Conservation (phyloP, 2,888 invertebrate genomes). For the Rhodophaea formosa region DNA sequence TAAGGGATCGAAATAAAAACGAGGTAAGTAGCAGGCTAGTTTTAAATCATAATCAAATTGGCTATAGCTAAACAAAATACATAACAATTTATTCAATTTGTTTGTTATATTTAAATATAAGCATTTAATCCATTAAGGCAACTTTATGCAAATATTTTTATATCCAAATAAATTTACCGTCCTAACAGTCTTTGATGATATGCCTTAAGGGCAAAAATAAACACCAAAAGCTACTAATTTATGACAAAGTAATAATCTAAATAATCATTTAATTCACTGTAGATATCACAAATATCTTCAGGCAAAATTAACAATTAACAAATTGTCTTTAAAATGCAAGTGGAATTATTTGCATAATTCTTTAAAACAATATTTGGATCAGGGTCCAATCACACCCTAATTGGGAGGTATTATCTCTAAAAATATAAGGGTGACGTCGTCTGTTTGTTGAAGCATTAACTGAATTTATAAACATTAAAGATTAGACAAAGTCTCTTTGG, state of each 20-base stretch:
- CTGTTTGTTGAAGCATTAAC: neutral
- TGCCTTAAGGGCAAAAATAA: neutral
- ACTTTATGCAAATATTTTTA: constrained; percentile 6
- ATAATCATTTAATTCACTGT: constrained; percentile 16
- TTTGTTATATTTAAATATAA: too few species aligned
- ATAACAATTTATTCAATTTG: too few species aligned
- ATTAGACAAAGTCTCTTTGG: too few species aligned
- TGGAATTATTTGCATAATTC: constrained; percentile 43
- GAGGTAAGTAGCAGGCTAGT: too few species aligned
- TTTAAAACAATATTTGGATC: constrained; percentile 46
- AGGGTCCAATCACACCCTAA: constrained; percentile 35
- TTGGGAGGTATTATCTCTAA: constrained; percentile 28
- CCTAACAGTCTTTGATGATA: neutral
- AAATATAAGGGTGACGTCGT: constrained; percentile 21
- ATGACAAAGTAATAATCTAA: constrained; percentile 3
- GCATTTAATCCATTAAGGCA: neutral
- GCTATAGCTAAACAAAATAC: too few species aligned
- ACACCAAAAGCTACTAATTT: neutral
- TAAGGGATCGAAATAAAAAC: too few species aligned
- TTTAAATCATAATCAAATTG: too few species aligned
- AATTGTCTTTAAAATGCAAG: constrained; percentile 44
- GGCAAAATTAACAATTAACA: constrained; percentile 49
- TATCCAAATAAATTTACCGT: neutral
- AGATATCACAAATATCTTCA: constrained; percentile 39
- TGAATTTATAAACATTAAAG: neutral